Evolutionary conservation across 2,888 invertebrate genomes (phyloP).

Genomic region (Pardosa pseudoannulata): DNA sequence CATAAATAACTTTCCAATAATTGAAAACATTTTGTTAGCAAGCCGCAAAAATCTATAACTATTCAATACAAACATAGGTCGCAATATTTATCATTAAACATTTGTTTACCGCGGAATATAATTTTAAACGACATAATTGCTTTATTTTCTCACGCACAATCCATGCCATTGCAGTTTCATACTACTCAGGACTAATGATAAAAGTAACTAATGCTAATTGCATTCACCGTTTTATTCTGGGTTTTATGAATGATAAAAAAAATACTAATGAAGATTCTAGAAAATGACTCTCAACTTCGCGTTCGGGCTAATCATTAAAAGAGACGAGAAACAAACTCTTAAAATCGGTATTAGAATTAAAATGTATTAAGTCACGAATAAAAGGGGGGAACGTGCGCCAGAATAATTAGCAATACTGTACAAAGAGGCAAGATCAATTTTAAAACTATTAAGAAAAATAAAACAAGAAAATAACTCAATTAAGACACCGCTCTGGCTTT

Average conservation of each 20-base stretch:
- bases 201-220: slow-evolving; percentile 21
- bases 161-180: background rate
- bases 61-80: too few species aligned
- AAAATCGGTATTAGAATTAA: slow-evolving; percentile 16
- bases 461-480: slow-evolving; percentile 10
- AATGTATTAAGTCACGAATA: slow-evolving; percentile 25
- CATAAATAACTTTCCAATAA: too few species aligned
- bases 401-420: slow-evolving; percentile 6
- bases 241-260: slow-evolving; percentile 15
- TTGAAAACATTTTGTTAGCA: too few species aligned
- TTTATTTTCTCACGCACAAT: background rate
- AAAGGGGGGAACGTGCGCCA: background rate
- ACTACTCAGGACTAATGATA: background rate
- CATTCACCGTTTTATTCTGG: slow-evolving; percentile 11
- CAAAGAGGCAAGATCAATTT: background rate
- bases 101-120: background rate
- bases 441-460: slow-evolving; percentile 10
- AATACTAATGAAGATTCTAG: slow-evolving; percentile 19
- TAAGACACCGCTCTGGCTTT: background rate
- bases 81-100: background rate
- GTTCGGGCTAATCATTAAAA: slow-evolving; percentile 12
- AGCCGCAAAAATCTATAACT: too few species aligned
- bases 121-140: background rate
- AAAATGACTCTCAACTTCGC: slow-evolving; percentile 17
- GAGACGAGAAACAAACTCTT: slow-evolving; percentile 17